These are phyloP conservation scores for Dynastes maya DNA, from an alignment of 2,888 invertebrate genomes.

Conservation along the genomic window DNA sequence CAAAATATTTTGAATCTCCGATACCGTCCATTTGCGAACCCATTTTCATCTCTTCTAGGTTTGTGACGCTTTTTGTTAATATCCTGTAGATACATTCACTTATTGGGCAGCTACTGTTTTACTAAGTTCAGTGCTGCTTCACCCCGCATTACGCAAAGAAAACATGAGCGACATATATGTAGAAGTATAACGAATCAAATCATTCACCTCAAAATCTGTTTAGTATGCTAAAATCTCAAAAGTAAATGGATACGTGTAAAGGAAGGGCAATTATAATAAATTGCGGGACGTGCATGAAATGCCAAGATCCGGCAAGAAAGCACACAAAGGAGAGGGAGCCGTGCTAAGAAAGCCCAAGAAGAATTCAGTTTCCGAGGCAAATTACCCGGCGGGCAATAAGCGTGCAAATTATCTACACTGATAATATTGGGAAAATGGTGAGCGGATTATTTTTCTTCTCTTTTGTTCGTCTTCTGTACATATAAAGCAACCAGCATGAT, in stretches of 20 bases:
- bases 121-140: neutral
- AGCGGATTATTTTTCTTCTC: conserved; percentile 38
- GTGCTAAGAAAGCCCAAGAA: conserved; percentile 30
- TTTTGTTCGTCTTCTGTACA: conserved; percentile 19
- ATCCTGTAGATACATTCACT: no score
- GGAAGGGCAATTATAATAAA: conserved; percentile 44
- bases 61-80: no score
- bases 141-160: conserved; percentile 21
- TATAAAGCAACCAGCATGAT: conserved; percentile 18
- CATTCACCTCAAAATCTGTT: conserved; percentile 45
- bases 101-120: neutral
- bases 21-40: no score
- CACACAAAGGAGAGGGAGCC: conserved; percentile 21
- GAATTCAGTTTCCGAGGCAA: conserved; percentile 40
- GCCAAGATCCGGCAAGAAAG: conserved; percentile 19
- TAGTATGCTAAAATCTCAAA: conserved; percentile 39
- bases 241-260: conserved; percentile 46
- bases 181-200: conserved; percentile 34
- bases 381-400: conserved; percentile 43
- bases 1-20: no score
- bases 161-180: neutral
- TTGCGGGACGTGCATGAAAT: conserved; percentile 38
- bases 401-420: conserved; percentile 41
- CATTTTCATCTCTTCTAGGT: no score
- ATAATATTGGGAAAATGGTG: conserved; percentile 41